These are phyloP conservation scores for Lasiurus borealis DNA, from an alignment of 2,113 vertebrate species.

Conservation along the genomic window DNA sequence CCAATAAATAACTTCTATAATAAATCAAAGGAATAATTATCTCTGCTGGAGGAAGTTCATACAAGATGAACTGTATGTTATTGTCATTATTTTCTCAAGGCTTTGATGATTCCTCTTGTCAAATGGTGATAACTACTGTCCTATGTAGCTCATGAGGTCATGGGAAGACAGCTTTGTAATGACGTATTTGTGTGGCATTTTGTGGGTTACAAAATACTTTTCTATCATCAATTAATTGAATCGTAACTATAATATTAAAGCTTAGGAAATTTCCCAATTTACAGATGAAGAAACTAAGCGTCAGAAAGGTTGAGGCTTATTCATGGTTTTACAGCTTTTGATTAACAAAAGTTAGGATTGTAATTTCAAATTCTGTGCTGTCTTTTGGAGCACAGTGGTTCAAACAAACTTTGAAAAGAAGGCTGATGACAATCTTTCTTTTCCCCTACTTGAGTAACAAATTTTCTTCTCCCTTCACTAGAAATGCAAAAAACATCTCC, in stretches of 20 bases:
- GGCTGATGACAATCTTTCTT: background rate
- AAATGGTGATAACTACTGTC: slow-evolving; percentile 1
- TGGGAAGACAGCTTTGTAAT: slow-evolving; percentile 33
- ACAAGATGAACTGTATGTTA: slow-evolving; percentile 17
- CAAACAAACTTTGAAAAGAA: slow-evolving; percentile 8
- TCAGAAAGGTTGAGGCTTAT: slow-evolving; percentile 15
- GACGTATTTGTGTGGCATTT: slow-evolving; percentile 17
- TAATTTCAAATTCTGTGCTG: slow-evolving; percentile 9
- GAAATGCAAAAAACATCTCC: slow-evolving; percentile 25
- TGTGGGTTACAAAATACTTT: slow-evolving; percentile 34
- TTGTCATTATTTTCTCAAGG: slow-evolving; percentile 42
- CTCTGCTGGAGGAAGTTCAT: background rate
- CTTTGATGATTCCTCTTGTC: slow-evolving; percentile 33
- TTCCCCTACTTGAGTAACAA: background rate
- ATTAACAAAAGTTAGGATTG: slow-evolving; percentile 36
- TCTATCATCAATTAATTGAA: slow-evolving; percentile 14
- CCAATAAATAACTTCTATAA: background rate
- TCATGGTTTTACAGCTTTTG: slow-evolving; percentile 48
- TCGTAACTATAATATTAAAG: background rate
- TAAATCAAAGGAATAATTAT: slow-evolving; percentile 45
- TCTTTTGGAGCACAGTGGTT: background rate
- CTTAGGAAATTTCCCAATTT: background rate
- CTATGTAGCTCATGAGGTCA: background rate
- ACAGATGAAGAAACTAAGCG: slow-evolving; percentile 20
- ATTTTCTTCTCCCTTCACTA: background rate